Evolutionary conservation across 2,888 invertebrate genomes (phyloP).

Genomic region (Melieria picta): DNA sequence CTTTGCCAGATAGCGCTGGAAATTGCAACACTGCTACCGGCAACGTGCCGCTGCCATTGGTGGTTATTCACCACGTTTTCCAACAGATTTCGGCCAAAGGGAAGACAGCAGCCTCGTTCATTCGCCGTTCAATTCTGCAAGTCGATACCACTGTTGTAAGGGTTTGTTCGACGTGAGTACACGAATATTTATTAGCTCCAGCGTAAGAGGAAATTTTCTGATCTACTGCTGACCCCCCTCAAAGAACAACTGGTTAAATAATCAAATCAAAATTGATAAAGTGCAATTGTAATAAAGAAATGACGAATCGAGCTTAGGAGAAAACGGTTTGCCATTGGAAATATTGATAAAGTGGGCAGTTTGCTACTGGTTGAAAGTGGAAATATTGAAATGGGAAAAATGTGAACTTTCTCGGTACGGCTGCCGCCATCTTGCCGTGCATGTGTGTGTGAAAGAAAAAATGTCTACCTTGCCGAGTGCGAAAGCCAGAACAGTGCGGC

Average conservation of each 20-base stretch:
- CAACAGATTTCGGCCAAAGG: not conserved
- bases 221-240: constrained; percentile 34
- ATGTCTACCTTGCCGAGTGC: constrained; percentile 35
- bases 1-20: too few relatives aligned
- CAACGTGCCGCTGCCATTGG: too few relatives aligned
- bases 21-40: too few relatives aligned
- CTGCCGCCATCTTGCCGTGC: constrained; percentile 39
- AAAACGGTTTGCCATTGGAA: not conserved
- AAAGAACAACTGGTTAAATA: constrained; percentile 50
- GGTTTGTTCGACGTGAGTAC: constrained; percentile 66
- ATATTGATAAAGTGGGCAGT: not conserved
- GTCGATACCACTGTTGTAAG: constrained; percentile 62
- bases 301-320: not conserved
- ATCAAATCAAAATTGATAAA: constrained; percentile 40
- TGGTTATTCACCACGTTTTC: constrained; percentile 13
- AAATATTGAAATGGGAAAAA: constrained; percentile 34
- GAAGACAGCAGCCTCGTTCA: constrained; percentile 23
- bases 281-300: not conserved
- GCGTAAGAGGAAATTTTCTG: constrained; percentile 24
- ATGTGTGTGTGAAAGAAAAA: constrained; percentile 33
- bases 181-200: constrained; percentile 26
- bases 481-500: constrained; percentile 21
- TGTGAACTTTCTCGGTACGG: constrained; percentile 11
- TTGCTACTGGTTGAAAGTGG: not conserved
- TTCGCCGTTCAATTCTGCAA: constrained; percentile 56